Evolutionary conservation across 2,113 vertebrate species (phyloP).

Genomic region (Rhinogobius similis): DNA sequence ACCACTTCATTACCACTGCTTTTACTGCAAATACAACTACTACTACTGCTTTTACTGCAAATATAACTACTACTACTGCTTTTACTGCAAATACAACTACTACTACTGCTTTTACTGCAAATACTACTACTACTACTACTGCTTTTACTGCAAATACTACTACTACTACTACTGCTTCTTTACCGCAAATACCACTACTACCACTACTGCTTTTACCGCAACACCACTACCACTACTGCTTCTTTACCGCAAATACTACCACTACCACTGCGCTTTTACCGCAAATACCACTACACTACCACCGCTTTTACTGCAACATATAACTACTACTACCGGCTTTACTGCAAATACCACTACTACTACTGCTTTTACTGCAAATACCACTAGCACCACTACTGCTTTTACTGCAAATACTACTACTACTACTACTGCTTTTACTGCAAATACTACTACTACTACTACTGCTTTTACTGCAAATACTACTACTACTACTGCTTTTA

Average conservation of each 20-base stretch:
- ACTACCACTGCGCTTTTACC: no score
- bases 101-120: not conserved
- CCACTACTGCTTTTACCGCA: not conserved
- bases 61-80: no score
- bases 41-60: no score
- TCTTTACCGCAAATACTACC: no score
- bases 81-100: no score
- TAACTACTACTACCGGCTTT: not conserved
- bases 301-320: no score
- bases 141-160: not conserved
- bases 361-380: not conserved
- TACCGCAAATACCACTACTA: not conserved
- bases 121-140: not conserved
- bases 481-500: no score
- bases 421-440: not conserved
- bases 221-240: not conserved
- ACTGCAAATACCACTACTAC: not conserved
- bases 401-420: not conserved
- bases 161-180: not conserved
- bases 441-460: no score
- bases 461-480: no score
- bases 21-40: not conserved
- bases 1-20: not conserved
- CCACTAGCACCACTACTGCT: not conserved
- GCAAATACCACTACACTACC: no score